Percentiles rank a stretch among this genome's conserved stretches.
phyloP scores from a whole-genome alignment of 2,797 vertebrate genomes.

The Molothrus ater region DNA sequence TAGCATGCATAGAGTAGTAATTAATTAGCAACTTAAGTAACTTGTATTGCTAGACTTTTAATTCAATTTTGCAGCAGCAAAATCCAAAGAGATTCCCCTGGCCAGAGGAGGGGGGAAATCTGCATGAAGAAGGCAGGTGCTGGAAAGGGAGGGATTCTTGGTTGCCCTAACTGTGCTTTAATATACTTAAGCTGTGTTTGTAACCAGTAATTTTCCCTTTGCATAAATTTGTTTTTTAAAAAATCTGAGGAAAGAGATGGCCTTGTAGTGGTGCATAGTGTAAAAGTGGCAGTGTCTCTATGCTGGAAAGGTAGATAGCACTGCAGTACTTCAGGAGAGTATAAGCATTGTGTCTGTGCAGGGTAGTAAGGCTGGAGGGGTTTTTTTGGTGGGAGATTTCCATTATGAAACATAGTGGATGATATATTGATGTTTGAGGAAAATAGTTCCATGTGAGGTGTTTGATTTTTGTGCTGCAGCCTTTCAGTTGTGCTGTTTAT shows the following conservation, averaged over 20 bases:
- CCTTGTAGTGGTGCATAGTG: not conserved
- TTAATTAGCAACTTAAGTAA: no score
- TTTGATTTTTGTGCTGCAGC: not conserved
- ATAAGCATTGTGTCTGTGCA: fast-evolving
- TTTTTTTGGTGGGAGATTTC: not conserved
- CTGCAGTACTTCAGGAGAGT: fast-evolving
- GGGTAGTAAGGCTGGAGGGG: no score
- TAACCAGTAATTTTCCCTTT: not conserved
- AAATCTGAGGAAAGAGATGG: not conserved
- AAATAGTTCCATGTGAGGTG: not conserved
- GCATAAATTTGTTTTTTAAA: not conserved
- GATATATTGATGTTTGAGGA: not conserved
- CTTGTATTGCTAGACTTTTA: not conserved
- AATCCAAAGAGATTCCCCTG: not conserved
- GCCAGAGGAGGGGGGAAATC: not conserved
- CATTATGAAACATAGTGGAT: not conserved
- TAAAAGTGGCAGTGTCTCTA: fast-evolving
- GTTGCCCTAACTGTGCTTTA: fast-evolving
- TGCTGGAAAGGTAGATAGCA: not conserved
- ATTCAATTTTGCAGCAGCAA: not conserved
- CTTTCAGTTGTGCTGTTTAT: not conserved
- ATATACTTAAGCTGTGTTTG: not conserved
- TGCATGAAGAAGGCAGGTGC: not conserved
- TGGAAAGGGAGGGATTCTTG: not conserved
- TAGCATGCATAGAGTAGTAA: not conserved